Conservation (phyloP, 2,888 invertebrate species). For the Dyspetes luteomarginatus region DNA sequence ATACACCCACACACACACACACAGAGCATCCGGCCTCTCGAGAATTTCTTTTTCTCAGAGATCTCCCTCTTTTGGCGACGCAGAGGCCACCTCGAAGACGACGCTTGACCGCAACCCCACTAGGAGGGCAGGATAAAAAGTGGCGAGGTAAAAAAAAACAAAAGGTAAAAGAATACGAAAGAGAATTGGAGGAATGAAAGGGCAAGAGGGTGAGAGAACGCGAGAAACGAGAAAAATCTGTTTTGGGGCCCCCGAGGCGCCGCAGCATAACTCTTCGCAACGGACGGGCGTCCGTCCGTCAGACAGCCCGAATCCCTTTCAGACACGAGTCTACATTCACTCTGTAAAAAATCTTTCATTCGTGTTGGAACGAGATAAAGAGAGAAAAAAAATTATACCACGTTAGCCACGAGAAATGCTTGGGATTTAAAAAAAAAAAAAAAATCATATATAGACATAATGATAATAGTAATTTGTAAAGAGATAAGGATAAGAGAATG, state of each 20-base stretch:
- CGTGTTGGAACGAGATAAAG: background rate
- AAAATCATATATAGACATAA: background rate
- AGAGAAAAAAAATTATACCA: background rate
- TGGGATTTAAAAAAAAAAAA: background rate
- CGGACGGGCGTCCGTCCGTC: slow-evolving; percentile 59
- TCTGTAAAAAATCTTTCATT: slow-evolving; percentile 2
- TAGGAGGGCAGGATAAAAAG: slow-evolving; percentile 13
- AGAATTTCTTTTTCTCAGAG: slow-evolving; percentile 19
- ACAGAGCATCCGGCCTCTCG: slow-evolving; percentile 6
- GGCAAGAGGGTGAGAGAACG: slow-evolving; percentile 5
- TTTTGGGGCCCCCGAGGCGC: slow-evolving; percentile 60
- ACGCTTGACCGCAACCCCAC: slow-evolving; percentile 42
- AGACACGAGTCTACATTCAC: slow-evolving; percentile 4
- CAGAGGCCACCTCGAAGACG: slow-evolving; percentile 17
- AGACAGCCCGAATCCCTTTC: slow-evolving; percentile 34
- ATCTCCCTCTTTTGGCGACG: slow-evolving; percentile 16
- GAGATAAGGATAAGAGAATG: slow-evolving; percentile 8
- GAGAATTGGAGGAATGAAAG: background rate
- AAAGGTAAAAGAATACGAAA: slow-evolving; percentile 42
- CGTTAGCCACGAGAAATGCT: background rate
- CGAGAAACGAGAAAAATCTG: slow-evolving; percentile 51
- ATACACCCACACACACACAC: background rate
- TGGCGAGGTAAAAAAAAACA: slow-evolving; percentile 23
- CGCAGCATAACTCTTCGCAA: slow-evolving; percentile 63
- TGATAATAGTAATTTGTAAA: background rate